Base-by-base conservation (phyloP, 2,888 invertebrate genomes). In the Leptopterna dolabrata region DNA sequence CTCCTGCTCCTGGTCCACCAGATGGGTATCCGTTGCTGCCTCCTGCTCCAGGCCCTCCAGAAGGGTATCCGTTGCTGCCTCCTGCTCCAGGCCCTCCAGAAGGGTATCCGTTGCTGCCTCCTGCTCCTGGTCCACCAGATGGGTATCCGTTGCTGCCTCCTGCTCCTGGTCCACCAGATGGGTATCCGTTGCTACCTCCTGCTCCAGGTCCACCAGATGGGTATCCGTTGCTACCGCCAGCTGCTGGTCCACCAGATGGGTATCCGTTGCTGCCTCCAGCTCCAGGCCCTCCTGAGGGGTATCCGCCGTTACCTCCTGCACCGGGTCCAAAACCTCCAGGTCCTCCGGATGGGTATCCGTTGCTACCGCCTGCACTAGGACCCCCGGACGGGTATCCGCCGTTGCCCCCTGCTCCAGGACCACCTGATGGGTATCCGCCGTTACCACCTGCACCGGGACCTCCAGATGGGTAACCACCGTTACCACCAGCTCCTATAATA, bases 221-320 rank as follows among this genome's bases (percentile, higher is more conserved):
- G 76, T 76, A 85, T 4, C 85, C 76, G 9, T 76, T 76, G 2
- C 76, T 51, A 29, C 85, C 85, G 27, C 73, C 73, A 19, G 45
- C 76, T 71, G 71, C 84, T 29, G 76, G 76, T 47, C 86, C 76
- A 14, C 86, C 86, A 16, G 86, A 86, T 45, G 76, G 76, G 76
- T 76, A 85, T 4, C 85, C 76, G 11, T 76, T 76, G 13, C 76
- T 51, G 7, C 85, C 85, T 45, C 73, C 73, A 6, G 45, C 76
- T 71, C 84, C 84, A 4, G 86, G 86, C 27, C 86, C 86, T 1
- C 86, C 86, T 29, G 86, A 86, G 4, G 86, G 86, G 76, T 86
- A 86, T 51, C 86, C 86, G 14, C 84, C 84, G 16, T 70, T 71
- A 29, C 86, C 86, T 70, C 43, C 85, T 24, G 55, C 13, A 45